These are phyloP conservation scores for Periphyllus acericola DNA, from an alignment of 2,888 invertebrate species.

Conservation along the genomic window DNA sequence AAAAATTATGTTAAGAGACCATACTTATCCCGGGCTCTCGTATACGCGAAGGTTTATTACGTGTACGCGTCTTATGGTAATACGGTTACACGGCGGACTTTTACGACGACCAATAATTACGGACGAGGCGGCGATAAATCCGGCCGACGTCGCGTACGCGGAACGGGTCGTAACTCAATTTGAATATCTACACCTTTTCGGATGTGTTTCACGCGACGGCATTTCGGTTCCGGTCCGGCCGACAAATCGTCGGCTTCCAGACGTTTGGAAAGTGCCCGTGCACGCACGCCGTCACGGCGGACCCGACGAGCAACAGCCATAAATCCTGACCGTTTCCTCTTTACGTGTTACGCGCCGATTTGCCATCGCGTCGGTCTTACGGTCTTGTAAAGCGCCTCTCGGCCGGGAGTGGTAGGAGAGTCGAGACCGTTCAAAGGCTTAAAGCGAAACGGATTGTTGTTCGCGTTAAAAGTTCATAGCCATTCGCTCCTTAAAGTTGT, in stretches of 20 bases:
- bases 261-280: slow-evolving; percentile 16
- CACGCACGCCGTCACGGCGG: neutral
- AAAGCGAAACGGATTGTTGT: neutral
- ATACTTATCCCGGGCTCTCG: slow-evolving; percentile 23
- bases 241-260: slow-evolving; percentile 20
- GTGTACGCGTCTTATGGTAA: slow-evolving; percentile 54
- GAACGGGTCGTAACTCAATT: slow-evolving; percentile 38
- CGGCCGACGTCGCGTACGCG: neutral
- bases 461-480: neutral
- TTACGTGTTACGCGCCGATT: neutral
- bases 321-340: neutral
- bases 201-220: neutral
- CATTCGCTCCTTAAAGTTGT: neutral
- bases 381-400: neutral
- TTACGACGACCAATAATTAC: slow-evolving; percentile 59
- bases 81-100: slow-evolving; percentile 43
- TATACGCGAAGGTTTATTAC: slow-evolving; percentile 9
- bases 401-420: too few species aligned
- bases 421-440: neutral
- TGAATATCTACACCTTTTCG: slow-evolving; percentile 53
- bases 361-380: neutral
- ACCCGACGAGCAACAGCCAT: neutral
- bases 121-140: slow-evolving; percentile 41
- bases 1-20: neutral
- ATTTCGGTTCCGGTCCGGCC: slow-evolving; percentile 13